These are phyloP conservation scores for Tetramorium alpestre DNA, from an alignment of 1,140 invertebrate species.

Conservation along the genomic window DNA sequence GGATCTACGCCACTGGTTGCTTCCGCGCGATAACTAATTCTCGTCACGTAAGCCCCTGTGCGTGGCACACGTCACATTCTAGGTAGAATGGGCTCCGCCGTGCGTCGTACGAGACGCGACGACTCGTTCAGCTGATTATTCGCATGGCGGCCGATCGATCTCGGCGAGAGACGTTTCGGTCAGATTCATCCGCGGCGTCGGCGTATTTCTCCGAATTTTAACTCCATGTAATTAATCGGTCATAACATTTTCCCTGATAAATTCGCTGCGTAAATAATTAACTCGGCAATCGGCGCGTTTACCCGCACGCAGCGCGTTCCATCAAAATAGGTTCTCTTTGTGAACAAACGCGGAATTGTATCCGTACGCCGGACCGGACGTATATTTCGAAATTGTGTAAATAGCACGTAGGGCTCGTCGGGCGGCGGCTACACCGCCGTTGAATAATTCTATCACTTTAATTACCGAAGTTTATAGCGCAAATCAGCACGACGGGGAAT, in stretches of 20 bases:
- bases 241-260: constrained; percentile 54
- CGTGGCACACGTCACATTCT: constrained; percentile 56
- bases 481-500: constrained; percentile 38
- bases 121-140: constrained; percentile 39
- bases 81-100: constrained; percentile 30
- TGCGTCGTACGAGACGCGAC: constrained; percentile 36
- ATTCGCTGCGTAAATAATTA: constrained; percentile 67
- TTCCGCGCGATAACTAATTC: constrained; percentile 70
- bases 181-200: background rate
- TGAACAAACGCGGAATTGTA: constrained; percentile 61
- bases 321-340: constrained; percentile 65
- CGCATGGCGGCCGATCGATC: constrained; percentile 32
- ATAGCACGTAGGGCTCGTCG: constrained; percentile 36
- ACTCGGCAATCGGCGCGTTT: constrained; percentile 65
- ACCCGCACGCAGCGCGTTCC: constrained; percentile 24
- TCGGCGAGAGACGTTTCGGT: background rate
- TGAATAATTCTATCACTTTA: constrained; percentile 62
- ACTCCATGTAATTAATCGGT: constrained; percentile 30
- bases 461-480: constrained; percentile 52
- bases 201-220: constrained; percentile 37
- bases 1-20: constrained; percentile 70
- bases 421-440: constrained; percentile 30
- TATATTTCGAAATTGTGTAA: constrained; percentile 48
- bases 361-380: background rate
- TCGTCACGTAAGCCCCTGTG: constrained; percentile 58